Evolutionary conservation across 2,797 vertebrate species (phyloP).

Genomic region (Eospalax fontanierii): DNA sequence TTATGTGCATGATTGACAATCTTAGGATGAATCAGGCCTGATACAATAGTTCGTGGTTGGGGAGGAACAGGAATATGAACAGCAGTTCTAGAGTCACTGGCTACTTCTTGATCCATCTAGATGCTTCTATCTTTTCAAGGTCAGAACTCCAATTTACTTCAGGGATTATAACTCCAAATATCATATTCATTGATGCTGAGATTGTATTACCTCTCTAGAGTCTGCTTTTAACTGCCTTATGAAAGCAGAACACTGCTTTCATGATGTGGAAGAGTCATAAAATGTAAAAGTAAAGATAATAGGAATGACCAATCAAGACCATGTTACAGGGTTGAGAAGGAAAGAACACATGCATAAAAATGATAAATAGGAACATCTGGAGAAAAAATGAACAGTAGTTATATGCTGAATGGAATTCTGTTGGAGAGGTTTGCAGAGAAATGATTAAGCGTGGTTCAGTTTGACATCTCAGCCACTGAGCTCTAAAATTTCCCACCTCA

Average conservation of each 20-base stretch:
- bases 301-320: not conserved
- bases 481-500: not conserved
- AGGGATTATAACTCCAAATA: not conserved
- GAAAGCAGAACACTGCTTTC: not conserved
- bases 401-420: conserved; percentile 12
- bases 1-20: not conserved
- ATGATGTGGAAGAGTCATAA: not conserved
- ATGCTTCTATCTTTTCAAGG: not conserved
- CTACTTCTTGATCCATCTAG: not conserved
- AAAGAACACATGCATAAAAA: not conserved
- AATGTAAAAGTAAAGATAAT: not conserved
- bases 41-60: not conserved
- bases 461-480: not conserved
- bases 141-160: not conserved
- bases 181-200: not conserved
- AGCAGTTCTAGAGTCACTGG: not conserved
- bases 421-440: conserved; percentile 29
- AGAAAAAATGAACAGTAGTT: conserved; percentile 1
- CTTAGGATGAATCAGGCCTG: not conserved
- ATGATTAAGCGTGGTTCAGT: not conserved
- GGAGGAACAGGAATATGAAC: not conserved
- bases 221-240: not conserved
- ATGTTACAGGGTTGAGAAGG: not conserved
- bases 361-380: not conserved
- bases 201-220: not conserved